Base-by-base conservation (phyloP, 2,888 invertebrate genomes). In the Hesperia comma region DNA sequence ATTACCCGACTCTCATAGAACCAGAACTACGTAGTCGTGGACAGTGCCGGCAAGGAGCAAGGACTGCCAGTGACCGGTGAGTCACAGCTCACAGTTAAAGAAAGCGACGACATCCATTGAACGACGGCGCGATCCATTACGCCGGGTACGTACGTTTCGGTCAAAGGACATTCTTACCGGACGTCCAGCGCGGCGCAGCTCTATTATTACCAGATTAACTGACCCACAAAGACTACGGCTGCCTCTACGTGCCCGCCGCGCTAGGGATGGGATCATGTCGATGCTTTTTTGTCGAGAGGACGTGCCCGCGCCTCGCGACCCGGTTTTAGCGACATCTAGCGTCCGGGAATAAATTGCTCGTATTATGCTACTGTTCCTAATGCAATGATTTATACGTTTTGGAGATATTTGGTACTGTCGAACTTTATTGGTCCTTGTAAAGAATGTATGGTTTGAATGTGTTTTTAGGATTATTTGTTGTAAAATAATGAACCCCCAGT, bases 171-270 rank as follows among this genome's bases (percentile, higher is more conserved):
- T 53, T 51, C 53, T 53, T 53, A 53, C 56, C 63, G 63, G 63
- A 63, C 63, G 57, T 63, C 63, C 63, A 63, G 15, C 56, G n/a
- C 15, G 41, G 43, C 15, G 3, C 15, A 19, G 49, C 49, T 49
- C 49, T 63, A 63, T 63, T 63, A 63, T 73, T 73, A 74, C 74
- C 64, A 71, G 70, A 71, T 77, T 71, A 80, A 78, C 74, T 76
- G 71, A 72, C 63, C 71, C 70, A 79, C 81, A 81, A 81, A 78
- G 71, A 61, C 46, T 74, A 72, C 81, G 80, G 78, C 79, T 79
- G 80, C 77, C 70, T 61, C 46, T 74, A 72, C 81, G 81, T 81
- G 81, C 75, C 71, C 66, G 33, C 53, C 33, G 46, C 46, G n/a
- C 70, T 74, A 79, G 79, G 71, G 77, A 64, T 54, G 80, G 75